Percentiles rank a stretch among this genome's conserved stretches.
phyloP scores from a whole-genome alignment of 2,888 invertebrate species.

The Vesta saturnalis region DNA sequence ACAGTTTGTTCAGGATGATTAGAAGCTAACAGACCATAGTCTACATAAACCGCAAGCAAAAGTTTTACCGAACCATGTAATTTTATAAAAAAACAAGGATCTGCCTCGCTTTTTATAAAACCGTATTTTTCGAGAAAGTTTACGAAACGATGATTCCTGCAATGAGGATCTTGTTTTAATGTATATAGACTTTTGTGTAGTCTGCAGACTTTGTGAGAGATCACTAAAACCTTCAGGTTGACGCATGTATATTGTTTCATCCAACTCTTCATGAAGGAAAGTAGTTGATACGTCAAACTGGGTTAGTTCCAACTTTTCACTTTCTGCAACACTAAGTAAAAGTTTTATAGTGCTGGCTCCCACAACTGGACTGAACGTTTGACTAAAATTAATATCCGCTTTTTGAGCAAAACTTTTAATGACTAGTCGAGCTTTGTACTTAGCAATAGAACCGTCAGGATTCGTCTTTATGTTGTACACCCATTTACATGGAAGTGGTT shows the following conservation, averaged over 20 bases:
- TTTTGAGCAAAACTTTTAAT: slow-evolving; percentile 45
- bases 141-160: slow-evolving; percentile 51
- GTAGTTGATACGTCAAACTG: slow-evolving; percentile 51
- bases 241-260: slow-evolving; percentile 49
- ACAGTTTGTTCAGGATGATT: slow-evolving; percentile 27
- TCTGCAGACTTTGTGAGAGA: slow-evolving; percentile 48
- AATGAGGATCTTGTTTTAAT: slow-evolving; percentile 53
- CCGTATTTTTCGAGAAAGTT: slow-evolving; percentile 41
- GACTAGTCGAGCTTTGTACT: slow-evolving; percentile 51
- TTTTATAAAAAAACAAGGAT: slow-evolving; percentile 48
- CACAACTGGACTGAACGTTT: slow-evolving; percentile 48
- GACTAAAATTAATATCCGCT: slow-evolving; percentile 46
- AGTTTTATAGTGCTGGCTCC: slow-evolving; percentile 30
- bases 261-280: slow-evolving; percentile 47
- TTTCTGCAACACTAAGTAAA: slow-evolving; percentile 35
- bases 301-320: slow-evolving; percentile 31
- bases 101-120: slow-evolving; percentile 35
- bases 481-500: slow-evolving; percentile 44
- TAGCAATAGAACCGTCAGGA: no score
- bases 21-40: slow-evolving; percentile 48
- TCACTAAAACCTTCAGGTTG: slow-evolving; percentile 52
- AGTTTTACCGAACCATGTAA: slow-evolving; percentile 33
- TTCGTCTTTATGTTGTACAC: no score
- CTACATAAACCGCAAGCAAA: slow-evolving; percentile 49
- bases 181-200: slow-evolving; percentile 54